Evolutionary conservation across 2,888 invertebrate genomes (phyloP).

Genomic region (Netelia inedita): DNA sequence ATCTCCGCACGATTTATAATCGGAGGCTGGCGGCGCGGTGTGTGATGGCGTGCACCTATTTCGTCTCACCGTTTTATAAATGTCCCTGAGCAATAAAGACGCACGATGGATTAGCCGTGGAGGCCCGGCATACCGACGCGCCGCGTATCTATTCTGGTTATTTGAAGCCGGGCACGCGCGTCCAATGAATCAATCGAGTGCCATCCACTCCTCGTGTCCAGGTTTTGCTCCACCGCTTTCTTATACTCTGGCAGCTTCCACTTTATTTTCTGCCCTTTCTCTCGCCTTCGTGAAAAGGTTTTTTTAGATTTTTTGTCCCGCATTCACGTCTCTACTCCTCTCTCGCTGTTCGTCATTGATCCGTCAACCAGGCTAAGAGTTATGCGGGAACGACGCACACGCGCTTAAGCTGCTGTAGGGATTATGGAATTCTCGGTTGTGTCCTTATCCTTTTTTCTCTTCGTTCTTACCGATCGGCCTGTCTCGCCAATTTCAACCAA

Average conservation of each 20-base stretch:
- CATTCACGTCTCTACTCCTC: conserved; percentile 32
- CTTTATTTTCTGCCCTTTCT: conserved; percentile 36
- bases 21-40: conserved; percentile 70
- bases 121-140: conserved; percentile 81
- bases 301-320: conserved; percentile 27
- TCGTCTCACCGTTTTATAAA: conserved; percentile 81
- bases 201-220: conserved; percentile 72
- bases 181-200: conserved; percentile 85
- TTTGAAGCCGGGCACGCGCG: conserved; percentile 85
- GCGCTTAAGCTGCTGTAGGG: conserved; percentile 5
- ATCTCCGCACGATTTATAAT: conserved; percentile 79
- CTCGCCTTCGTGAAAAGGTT: conserved; percentile 44
- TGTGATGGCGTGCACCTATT: conserved; percentile 68
- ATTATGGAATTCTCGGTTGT: conserved; percentile 25
- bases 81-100: conserved; percentile 84
- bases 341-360: conserved; percentile 66
- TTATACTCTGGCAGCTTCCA: conserved; percentile 41
- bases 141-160: conserved; percentile 84
- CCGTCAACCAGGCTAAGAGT: conserved; percentile 47
- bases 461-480: conserved; percentile 15
- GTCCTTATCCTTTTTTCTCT: conserved; percentile 8
- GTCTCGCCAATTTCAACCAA: conserved; percentile 55
- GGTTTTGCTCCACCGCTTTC: conserved; percentile 67
- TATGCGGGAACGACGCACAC: not conserved
- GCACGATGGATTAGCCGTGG: conserved; percentile 84